Evolutionary conservation across 2,888 invertebrate species (phyloP), one percentile per base, ranked within the genome.

Genomic region (Standfussiana lucernea): DNA sequence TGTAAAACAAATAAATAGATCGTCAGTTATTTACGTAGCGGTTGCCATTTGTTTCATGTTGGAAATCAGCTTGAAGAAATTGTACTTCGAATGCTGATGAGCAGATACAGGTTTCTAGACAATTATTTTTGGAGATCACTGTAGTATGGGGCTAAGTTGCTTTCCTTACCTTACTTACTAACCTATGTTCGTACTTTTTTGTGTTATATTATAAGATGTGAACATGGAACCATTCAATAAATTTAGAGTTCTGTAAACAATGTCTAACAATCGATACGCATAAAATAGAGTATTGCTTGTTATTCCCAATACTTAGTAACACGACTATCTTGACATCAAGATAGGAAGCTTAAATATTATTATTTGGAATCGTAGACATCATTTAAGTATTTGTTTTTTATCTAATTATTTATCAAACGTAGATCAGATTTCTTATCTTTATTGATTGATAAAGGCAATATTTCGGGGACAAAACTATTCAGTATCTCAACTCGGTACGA

Each of bases 371-470:
- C 35, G 65, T 59, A 70, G 69, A 70, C 35, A 56, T 56, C n/a
- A 50, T 82, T 62, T 50, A n/a, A n/a, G n/a, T n/a, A 69, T 82
- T 66, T 72, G 45, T 68, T 74, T 64, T 66, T 59, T 85, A 81
- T 83, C 77, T 74, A 37, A 42, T 32, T 10, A n/a, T 81, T 75
- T 85, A 88, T 88, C 45, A 65, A 53, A 66, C 24, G 68, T 59
- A 66, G 77, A 83, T 85, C 77, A 74, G 80, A 85, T 83, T 83
- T 72, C 53, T 65, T 89, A 89, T 89, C 88, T 70, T 7, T 73
- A 72, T 68, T 77, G 15, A 40, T 72, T 72, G 87, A 87, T 87
- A 84, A 89, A 70, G 37, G 10, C 21, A 56, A 79, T 77, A 70
- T 75, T 82, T 78, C 50, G 42, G 65, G 40, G n/a, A 74, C 79